Base-by-base conservation (phyloP, 2,888 invertebrate species). In the Ryuthela nishihirai region DNA sequence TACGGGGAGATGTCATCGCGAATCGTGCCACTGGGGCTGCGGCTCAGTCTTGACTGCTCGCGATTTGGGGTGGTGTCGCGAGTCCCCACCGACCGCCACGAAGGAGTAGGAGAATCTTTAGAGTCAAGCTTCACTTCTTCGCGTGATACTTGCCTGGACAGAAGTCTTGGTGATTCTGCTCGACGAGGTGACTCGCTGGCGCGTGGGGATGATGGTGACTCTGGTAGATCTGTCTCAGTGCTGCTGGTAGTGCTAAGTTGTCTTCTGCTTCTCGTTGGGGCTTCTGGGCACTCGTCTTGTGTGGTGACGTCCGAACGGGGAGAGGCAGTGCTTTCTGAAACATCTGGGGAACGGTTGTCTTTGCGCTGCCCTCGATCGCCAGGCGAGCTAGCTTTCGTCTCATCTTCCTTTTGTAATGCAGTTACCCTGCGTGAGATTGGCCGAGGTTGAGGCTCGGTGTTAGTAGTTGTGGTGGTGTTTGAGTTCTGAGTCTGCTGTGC, bases 121-220 rank as follows among this genome's bases (percentile, higher is more conserved):
- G 41, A 15, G 35, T 50, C 54, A 50, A 46, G 38, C 23, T 49
- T 46, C 32, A 49, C 12, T 40, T 59, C 54, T 42, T 35, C 17
- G 40, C 50, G 38, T 23, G 55, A 62, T 62, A 62, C 62, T 62
- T 62, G 62, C 62, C 62, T 62, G 54, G 54, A 45, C 32, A 34
- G 38, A 34, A 9, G 48, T 54, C 43, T 45, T 15, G 46, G 40
- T 15, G 46, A 10, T 38, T 50, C 43, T 20, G 5, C 46, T 9
- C 39, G 17, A 9, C 32, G 32, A n/a, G 5, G 15, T 12, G 32
- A 12, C 32, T 12, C 9, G 32, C 32, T 29, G 39, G 15, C 17
- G 4, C n/a, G 25, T 32, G 38, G 38, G 26, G n/a, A 53, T 54
- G 44, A 42, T 15, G 46, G 40, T 15, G 46, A 10, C 42, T 50